Conservation (phyloP, 2,888 invertebrate species). For the Himalopsyche tibetana region DNA sequence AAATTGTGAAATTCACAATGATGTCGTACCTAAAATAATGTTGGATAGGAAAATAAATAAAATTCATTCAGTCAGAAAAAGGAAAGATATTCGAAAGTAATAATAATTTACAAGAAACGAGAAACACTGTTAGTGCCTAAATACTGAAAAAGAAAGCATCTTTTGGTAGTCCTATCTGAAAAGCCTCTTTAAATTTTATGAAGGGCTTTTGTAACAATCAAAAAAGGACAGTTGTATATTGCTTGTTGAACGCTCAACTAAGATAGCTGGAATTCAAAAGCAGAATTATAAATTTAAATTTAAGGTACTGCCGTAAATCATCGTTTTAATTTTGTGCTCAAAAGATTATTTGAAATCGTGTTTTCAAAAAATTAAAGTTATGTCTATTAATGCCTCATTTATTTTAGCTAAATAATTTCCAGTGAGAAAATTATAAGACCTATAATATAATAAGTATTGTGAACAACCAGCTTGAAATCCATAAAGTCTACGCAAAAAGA, state of each 20-base stretch:
- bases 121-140: background rate
- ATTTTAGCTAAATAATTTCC: background rate
- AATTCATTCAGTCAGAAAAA: slow-evolving; percentile 15
- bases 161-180: slow-evolving; percentile 28
- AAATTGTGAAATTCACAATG: background rate
- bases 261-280: slow-evolving; percentile 19
- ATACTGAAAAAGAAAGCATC: slow-evolving; percentile 34
- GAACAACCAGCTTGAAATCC: background rate
- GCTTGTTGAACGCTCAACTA: slow-evolving; percentile 40
- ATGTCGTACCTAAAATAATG: slow-evolving; percentile 3
- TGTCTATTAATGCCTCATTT: background rate
- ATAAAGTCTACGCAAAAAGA: background rate
- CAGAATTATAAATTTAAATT: slow-evolving; percentile 36
- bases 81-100: slow-evolving; percentile 20
- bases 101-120: slow-evolving; percentile 31
- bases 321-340: slow-evolving; percentile 32
- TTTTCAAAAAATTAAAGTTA: slow-evolving; percentile 1
- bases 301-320: slow-evolving; percentile 13
- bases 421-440: background rate
- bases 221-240: slow-evolving; percentile 42
- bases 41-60: slow-evolving; percentile 32
- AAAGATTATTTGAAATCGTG: background rate
- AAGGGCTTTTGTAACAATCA: slow-evolving; percentile 36
- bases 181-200: slow-evolving; percentile 31
- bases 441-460: too few species aligned